Conservation (phyloP, 2,797 vertebrate species). For the Calcarius lapponicus region DNA sequence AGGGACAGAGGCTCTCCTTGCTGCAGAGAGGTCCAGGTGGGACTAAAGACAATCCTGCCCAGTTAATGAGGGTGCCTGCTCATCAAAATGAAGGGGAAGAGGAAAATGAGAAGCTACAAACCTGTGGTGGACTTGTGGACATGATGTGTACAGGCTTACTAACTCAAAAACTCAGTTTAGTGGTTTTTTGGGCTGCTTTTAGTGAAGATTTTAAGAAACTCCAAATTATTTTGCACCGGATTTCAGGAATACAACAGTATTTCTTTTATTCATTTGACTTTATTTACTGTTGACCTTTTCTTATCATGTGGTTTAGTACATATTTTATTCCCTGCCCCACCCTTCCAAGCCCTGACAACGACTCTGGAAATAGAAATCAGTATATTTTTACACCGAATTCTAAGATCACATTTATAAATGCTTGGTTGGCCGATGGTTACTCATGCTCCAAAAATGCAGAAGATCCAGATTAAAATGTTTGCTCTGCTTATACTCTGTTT, state of each 20-base stretch:
- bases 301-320: not conserved
- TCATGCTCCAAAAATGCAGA: conserved; percentile 27
- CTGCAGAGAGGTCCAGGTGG: not conserved
- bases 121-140: not conserved
- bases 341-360: not conserved
- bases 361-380: conserved; percentile 32
- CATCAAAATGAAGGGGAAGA: not conserved
- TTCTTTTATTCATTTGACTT: not conserved
- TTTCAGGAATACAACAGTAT: not conserved
- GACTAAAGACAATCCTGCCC: not conserved
- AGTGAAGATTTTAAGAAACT: not conserved
- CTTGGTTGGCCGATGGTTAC: not conserved
- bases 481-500: conserved; percentile 42
- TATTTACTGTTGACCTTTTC: not conserved
- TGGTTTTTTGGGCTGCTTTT: not conserved
- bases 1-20: not conserved
- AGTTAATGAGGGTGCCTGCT: not conserved
- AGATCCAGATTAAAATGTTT: conserved; percentile 47
- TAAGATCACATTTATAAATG: conserved; percentile 11
- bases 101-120: not conserved
- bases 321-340: not conserved
- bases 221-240: not conserved
- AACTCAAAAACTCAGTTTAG: not conserved
- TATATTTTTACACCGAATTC: not conserved
- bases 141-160: not conserved